Conservation (phyloP, 2,888 invertebrate species). For the Ophion ellenae region DNA sequence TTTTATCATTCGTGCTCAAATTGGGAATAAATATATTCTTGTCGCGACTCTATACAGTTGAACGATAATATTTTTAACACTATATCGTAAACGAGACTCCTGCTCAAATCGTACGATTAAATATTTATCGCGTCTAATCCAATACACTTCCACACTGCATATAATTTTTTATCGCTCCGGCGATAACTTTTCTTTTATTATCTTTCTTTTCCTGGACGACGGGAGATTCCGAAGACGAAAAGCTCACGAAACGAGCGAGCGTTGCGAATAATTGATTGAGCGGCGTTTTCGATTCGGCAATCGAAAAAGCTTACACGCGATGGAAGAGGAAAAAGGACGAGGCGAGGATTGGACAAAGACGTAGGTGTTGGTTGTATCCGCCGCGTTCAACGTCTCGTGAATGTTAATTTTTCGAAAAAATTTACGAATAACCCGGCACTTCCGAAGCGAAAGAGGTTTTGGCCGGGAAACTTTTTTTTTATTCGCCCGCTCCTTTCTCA, state of each 20-base stretch:
- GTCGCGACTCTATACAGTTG: constrained; percentile 24
- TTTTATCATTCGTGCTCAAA: constrained; percentile 64
- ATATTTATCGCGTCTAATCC: neutral
- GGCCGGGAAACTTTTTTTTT: neutral
- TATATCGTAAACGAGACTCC: neutral
- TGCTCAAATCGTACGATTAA: neutral
- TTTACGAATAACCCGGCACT: neutral
- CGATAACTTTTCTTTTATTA: neutral
- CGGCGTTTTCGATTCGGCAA: constrained; percentile 78
- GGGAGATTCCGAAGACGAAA: constrained; percentile 35
- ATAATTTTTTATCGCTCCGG: neutral
- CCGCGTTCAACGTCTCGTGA: constrained; percentile 14
- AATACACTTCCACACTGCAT: neutral
- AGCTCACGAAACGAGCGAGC: constrained; percentile 62
- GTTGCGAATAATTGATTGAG: constrained; percentile 79
- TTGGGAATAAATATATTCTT: constrained; percentile 34
- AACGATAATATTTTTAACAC: neutral
- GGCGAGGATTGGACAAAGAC: constrained; percentile 7
- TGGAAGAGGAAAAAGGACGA: neutral
- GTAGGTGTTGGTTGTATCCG: constrained; percentile 20
- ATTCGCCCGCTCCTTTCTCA: neutral
- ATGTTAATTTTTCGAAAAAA: constrained; percentile 25
- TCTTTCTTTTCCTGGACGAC: neutral
- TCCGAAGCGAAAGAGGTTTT: neutral
- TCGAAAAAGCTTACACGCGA: constrained; percentile 67